Conservation (phyloP, 2,888 invertebrate species). For the Nephrotoma appendiculata region DNA sequence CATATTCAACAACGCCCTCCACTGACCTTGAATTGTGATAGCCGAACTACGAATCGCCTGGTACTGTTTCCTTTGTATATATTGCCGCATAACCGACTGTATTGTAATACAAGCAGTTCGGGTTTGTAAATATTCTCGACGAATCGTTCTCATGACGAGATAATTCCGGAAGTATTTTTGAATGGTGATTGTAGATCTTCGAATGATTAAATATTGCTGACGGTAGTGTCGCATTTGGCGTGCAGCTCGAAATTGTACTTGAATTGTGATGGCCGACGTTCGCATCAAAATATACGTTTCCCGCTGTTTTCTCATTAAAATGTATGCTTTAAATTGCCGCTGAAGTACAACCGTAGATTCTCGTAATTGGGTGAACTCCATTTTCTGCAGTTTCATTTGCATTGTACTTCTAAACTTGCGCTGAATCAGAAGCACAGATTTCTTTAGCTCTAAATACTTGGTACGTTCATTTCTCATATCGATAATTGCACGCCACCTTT, state of each 20-base stretch:
- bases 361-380: conserved; percentile 16
- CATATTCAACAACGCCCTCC: conserved; percentile 18
- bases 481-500: conserved; percentile 25
- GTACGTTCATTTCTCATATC: conserved; percentile 14
- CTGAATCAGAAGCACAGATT: conserved; percentile 27
- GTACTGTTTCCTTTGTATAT: conserved; percentile 1
- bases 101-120: conserved; percentile 20
- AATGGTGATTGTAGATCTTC: conserved; percentile 23
- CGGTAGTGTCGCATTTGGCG: conserved; percentile 18
- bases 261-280: conserved; percentile 18
- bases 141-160: conserved; percentile 18
- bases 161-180: conserved; percentile 33
- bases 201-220: conserved; percentile 14
- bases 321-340: conserved; percentile 6
- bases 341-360: background rate
- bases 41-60: conserved; percentile 15
- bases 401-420: conserved; percentile 25
- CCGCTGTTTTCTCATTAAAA: conserved; percentile 21
- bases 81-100: background rate
- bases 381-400: conserved; percentile 14
- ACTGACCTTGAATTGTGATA: conserved; percentile 20
- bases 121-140: conserved; percentile 19
- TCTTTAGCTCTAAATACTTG: conserved; percentile 16
- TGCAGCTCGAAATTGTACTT: conserved; percentile 16
- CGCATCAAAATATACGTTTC: conserved; percentile 22